These are phyloP conservation scores for Hozukius guyotensis DNA, from an alignment of 2,797 vertebrate species.

Conservation along the genomic window DNA sequence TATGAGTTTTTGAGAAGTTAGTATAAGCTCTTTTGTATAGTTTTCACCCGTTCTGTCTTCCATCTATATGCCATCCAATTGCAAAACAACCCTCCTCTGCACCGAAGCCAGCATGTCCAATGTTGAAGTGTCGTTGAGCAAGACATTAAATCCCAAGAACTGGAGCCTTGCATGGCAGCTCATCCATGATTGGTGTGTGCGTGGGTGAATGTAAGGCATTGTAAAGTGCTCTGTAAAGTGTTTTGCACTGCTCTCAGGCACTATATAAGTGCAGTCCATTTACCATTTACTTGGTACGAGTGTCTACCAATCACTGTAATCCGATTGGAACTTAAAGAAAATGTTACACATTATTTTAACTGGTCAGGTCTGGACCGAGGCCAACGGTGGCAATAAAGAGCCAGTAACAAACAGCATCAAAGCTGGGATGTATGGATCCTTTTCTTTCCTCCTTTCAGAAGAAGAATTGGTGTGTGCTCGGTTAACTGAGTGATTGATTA, in stretches of 20 bases:
- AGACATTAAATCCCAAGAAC: constrained; percentile 1
- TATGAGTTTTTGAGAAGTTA: neutral
- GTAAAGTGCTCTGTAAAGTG: constrained; percentile 37
- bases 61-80: neutral
- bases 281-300: constrained; percentile 26
- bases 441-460: neutral
- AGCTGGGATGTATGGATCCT: neutral
- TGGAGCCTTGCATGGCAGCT: neutral
- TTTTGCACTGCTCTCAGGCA: constrained; percentile 39
- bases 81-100: neutral
- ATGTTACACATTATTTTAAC: constrained; percentile 32
- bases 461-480: neutral
- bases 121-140: neutral
- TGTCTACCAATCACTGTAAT: constrained; percentile 39
- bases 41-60: neutral
- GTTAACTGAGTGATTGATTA: constrained; percentile 1
- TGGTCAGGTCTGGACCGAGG: neutral
- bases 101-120: neutral
- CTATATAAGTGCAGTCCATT: constrained; percentile 47
- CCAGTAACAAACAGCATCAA: constrained; percentile 1
- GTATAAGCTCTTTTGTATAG: neutral
- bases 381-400: constrained; percentile 22
- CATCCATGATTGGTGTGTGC: neutral
- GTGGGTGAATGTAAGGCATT: constrained; percentile 13
- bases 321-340: constrained; percentile 13